Base-by-base conservation (phyloP, 2,888 invertebrate genomes). In the Ferrisia virgata region DNA sequence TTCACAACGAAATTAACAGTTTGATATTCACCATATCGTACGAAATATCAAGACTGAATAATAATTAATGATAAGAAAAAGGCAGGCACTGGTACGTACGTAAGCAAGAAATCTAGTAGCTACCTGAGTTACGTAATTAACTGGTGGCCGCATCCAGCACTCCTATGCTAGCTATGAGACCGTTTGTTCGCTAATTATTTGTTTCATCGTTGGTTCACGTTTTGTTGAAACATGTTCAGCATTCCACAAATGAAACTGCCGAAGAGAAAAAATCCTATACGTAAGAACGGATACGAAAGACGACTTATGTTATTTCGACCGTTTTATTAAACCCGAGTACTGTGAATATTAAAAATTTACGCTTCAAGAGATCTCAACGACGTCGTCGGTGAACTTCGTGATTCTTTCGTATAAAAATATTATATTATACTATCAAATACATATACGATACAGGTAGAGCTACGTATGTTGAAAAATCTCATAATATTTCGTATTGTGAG, bases 21-120 rank as follows among this genome's bases (percentile, higher is more conserved):
- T 53, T 76, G 72, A 76, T 69, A 76, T 76, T 76, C 72, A 36
- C 72, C 72, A 76, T 76, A 76, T 76, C 72, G 72, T 76, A 76
- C 72, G 22, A 76, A 76, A 76, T 76, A 76, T 76, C 72, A 76
- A 76, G 64, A 28, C 64, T 28, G 64, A 28, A 64, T 64, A 64
- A 15, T 64, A 64, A 64, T 64, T 64, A 64, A 64, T 28, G 64
- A 64, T 64, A 28, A 64, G 28, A 64, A 28, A 64, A 64, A 53
- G 22, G 53, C 22, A 53, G 22, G 53, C 8, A 53, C 43, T 43
- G 58, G 11, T 13, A 28, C 58, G 25, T 28, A 64, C 64, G 64
- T 64, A 64, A 28, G 64, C 64, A 64, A 76, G 36, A 76, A 53
- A 53, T 22, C 53, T 53, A 53, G 4, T 76, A 36, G 72, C 72